Conservation (phyloP, 2,888 invertebrate species). For the Serrognathus titanus region DNA sequence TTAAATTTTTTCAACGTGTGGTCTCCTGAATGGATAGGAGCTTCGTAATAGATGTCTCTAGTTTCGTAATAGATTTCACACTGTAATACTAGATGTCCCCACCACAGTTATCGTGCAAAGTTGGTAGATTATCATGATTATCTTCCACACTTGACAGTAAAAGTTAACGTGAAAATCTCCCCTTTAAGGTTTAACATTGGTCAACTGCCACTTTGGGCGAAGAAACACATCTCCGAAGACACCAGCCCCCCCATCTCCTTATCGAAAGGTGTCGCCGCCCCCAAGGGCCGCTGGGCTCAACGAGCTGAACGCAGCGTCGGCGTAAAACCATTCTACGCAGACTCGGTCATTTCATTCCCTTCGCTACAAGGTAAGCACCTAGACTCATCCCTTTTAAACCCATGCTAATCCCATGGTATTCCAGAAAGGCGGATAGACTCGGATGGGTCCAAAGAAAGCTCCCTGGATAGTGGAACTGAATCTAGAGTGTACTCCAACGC, state of each 20-base stretch:
- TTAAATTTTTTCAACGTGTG: too few relatives aligned
- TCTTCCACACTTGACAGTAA: too few relatives aligned
- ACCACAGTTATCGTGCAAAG: too few relatives aligned
- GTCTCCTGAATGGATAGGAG: too few relatives aligned
- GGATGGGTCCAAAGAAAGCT: slow-evolving; percentile 76
- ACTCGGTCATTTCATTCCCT: slow-evolving; percentile 48
- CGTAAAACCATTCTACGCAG: slow-evolving; percentile 61
- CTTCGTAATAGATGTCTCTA: too few relatives aligned
- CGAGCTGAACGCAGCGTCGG: slow-evolving; percentile 62
- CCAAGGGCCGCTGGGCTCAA: slow-evolving; percentile 87
- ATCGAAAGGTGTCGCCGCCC: slow-evolving; percentile 50
- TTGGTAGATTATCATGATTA: too few relatives aligned
- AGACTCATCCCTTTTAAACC: too few relatives aligned
- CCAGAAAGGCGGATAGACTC: slow-evolving; percentile 47
- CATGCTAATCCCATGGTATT: neutral
- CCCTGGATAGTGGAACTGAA: slow-evolving; percentile 63
- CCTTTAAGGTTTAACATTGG: slow-evolving; percentile 62
- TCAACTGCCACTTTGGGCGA: slow-evolving; percentile 86
- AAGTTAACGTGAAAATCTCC: too few relatives aligned
- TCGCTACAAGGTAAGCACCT: slow-evolving; percentile 42
- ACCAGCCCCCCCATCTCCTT: slow-evolving; percentile 36
- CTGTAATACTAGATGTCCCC: too few relatives aligned
- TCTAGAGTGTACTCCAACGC: slow-evolving; percentile 51
- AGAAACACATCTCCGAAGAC: slow-evolving; percentile 63
- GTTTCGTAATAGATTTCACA: too few relatives aligned